Conservation (phyloP, 2,888 invertebrate species). For the Pogonocherus hispidulus region DNA sequence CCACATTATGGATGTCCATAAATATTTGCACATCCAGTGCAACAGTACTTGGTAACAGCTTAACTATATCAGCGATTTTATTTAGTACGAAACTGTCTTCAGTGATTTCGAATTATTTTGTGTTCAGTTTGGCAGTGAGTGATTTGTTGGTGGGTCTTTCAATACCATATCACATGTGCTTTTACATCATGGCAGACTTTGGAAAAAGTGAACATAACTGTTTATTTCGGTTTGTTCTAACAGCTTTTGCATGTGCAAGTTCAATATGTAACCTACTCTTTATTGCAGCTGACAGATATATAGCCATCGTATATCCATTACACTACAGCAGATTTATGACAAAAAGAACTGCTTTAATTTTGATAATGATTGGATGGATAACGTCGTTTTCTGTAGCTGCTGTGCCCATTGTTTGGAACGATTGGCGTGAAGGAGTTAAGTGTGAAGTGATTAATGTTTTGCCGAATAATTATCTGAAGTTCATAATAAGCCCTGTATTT, state of each 20-base stretch:
- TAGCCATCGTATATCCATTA: constrained; percentile 84
- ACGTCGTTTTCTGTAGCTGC: constrained; percentile 77
- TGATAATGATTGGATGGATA: constrained; percentile 79
- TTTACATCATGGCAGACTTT: constrained; percentile 76
- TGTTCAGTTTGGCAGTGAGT: constrained; percentile 83
- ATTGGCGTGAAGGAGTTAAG: constrained; percentile 71
- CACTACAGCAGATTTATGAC: constrained; percentile 84
- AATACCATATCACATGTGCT: constrained; percentile 83
- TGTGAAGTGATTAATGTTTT: constrained; percentile 81
- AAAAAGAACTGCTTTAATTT: constrained; percentile 74
- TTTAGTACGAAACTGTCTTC: constrained; percentile 78
- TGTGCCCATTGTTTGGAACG: constrained; percentile 85
- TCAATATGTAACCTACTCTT: constrained; percentile 85
- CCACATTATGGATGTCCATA: constrained; percentile 73
- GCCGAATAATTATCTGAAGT: constrained; percentile 65
- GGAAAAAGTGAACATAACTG: constrained; percentile 76
- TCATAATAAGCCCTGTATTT: constrained; percentile 79
- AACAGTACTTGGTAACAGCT: constrained; percentile 81
- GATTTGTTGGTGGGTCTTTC: constrained; percentile 84
- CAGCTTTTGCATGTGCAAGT: constrained; percentile 82
- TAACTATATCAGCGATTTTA: constrained; percentile 82
- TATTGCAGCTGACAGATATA: constrained; percentile 84
- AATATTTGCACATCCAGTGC: constrained; percentile 77
- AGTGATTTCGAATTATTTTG: constrained; percentile 83
- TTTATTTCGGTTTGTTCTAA: constrained; percentile 80